Percentiles rank a stretch among this genome's conserved stretches.
phyloP scores from a whole-genome alignment of 2,797 vertebrate species.

The Ambastaia sidthimunki region DNA sequence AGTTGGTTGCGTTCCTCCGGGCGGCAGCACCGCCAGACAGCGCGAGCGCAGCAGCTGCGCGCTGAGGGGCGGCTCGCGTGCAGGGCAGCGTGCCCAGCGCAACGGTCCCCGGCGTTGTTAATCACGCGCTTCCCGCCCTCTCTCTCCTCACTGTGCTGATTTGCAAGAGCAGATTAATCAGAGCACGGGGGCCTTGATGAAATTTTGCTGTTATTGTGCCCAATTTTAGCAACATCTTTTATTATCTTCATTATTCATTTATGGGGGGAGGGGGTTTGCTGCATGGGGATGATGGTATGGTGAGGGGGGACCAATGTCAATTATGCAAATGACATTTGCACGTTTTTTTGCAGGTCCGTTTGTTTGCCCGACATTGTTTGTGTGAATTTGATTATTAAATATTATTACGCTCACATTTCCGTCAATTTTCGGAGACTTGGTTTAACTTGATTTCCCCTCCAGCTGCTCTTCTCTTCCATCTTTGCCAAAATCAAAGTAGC shows the following conservation, averaged over 20 bases:
- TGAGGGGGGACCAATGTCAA: constrained; percentile 69
- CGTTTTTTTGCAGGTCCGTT: constrained; percentile 97
- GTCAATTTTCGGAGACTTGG: constrained; percentile 91
- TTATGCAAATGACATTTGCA: constrained; percentile 90
- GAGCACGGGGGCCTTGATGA: constrained; percentile 94
- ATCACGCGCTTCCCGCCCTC: constrained; percentile 82
- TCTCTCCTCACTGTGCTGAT: constrained; percentile 87
- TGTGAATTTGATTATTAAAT: constrained; percentile 99
- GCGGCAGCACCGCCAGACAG: constrained; percentile 65
- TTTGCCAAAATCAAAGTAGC: constrained; percentile 91
- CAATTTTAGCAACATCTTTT: constrained; percentile 99
- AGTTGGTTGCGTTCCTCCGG: constrained; percentile 65
- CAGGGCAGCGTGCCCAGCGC: constrained; percentile 61
- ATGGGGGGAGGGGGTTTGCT: constrained; percentile 69
- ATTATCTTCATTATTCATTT: constrained; percentile 99
- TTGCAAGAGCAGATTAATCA: constrained; percentile 99
- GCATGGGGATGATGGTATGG: constrained; percentile 45
- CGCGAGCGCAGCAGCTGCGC: constrained; percentile 69
- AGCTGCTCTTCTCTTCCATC: constrained; percentile 90
- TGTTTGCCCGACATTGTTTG: constrained; percentile 93
- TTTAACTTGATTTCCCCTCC: constrained; percentile 92
- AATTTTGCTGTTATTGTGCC: constrained; percentile 99
- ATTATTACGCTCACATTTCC: constrained; percentile 90
- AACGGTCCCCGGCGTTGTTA: constrained; percentile 85
- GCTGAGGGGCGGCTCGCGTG: constrained; percentile 77